A percentile compares a stretch with the other conserved stretches of the same genome.
Conservation (phyloP, 2,888 invertebrate genomes). For the Cephonodes hylas region DNA sequence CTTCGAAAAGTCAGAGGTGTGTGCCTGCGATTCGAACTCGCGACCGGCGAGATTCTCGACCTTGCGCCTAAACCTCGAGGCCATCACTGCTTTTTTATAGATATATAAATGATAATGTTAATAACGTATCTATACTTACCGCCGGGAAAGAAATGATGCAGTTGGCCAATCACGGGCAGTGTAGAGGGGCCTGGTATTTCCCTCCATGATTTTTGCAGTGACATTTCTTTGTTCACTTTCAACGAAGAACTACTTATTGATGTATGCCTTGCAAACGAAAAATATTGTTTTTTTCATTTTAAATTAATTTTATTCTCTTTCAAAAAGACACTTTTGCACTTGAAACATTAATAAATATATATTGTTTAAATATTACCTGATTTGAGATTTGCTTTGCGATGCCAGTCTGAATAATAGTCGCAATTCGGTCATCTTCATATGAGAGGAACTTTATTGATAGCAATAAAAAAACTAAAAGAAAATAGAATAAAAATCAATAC, state of each 20-base stretch:
- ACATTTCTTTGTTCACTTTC: not conserved
- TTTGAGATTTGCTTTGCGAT: not conserved
- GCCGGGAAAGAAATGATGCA: constrained; percentile 21
- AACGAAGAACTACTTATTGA: not conserved
- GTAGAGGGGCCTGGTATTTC: constrained; percentile 60
- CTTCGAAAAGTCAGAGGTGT: too few relatives aligned
- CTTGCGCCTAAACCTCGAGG: too few relatives aligned
- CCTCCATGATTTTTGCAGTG: constrained; percentile 31
- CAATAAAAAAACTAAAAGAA: too few relatives aligned
- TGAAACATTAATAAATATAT: not conserved
- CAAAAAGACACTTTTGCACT: not conserved
- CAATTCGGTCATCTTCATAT: not conserved
- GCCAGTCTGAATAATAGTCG: not conserved
- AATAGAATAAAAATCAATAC: too few relatives aligned
- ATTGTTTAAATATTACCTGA: not conserved
- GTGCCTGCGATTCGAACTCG: too few relatives aligned
- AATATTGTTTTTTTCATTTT: too few relatives aligned
- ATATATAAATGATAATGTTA: too few relatives aligned
- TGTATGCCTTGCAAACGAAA: not conserved
- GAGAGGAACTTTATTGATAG: too few relatives aligned
- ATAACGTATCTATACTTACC: too few relatives aligned
- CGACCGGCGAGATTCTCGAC: too few relatives aligned
- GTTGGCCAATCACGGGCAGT: constrained; percentile 49
- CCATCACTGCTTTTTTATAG: too few relatives aligned
- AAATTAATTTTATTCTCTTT: not conserved